Evolutionary conservation across 2,113 vertebrate genomes (phyloP), one percentile per base, ranked within the genome.

Genomic region (Ranitomeya imitator): DNA sequence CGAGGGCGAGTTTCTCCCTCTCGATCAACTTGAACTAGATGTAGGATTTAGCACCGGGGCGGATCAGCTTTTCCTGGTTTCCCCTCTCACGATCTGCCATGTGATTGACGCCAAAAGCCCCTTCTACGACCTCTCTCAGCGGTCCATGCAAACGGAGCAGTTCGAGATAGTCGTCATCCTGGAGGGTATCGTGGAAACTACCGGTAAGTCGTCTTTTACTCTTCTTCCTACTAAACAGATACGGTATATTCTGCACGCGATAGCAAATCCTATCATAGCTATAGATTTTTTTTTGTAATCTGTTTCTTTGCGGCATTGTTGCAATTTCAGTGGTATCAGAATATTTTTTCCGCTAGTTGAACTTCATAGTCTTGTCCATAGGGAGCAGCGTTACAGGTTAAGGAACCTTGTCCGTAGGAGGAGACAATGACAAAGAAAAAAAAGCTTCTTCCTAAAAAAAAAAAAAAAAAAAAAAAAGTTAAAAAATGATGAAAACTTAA

Each of bases 91-190:
- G 71, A 99, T 99, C 95, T 99, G 98, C 95, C 98, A 99, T 89
- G 97, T 99, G 94, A 99, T 99, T 60, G 98, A 99, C 92, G 93
- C 97, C 94, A 99, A 99, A 95, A 99, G 98, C 94, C 98, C 98
- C 91, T 99, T 99, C 95, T 99, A 99, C 90, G 97, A 99, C 90
- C 96, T 99, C 61, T 99, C 98, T 12, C 97, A 99, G 95, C 95
- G 97, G 90, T 99, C 98, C 95, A 99, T 99, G 97, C 97, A 97
- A 88, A 98, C 93, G 0, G 98, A 99, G 93, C 98, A 99, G 94
- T 99, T 99, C 85, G 98, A 99, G 94, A 99, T 99, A 55, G 98
- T 99, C 90, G 98, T 99, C 93, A 99, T 99, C 94, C 95, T 99
- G 74, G 98, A 99, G 93, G 98, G 98, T 85, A 99, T 99, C 90